Evolutionary conservation across 2,113 vertebrate species (phyloP), one percentile per base, ranked within the genome.

Genomic region (Strix aluco): DNA sequence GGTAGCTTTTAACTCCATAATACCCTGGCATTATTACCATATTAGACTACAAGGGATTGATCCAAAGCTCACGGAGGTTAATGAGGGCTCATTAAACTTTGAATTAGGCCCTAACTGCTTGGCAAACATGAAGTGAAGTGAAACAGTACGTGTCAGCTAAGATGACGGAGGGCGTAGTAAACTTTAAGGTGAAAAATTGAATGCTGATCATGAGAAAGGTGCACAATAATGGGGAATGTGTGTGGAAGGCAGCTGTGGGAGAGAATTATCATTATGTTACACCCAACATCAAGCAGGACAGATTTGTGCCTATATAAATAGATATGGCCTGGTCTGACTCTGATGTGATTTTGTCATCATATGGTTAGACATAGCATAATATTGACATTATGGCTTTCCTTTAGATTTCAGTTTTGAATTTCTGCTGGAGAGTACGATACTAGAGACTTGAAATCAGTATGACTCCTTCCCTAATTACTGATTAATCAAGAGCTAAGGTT

Each of bases 401-500:
- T 97, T 59, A 77, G 86, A 92, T 82, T 84, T 94, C 17, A 86
- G 83, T 59, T 88, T 80, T 91, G 69, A 93, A 74, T 95, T 96
- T 95, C 93, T 95, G 62, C 89, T 91, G 88, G 85, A 95, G 94
- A 96, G 88, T 88, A 84, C 54, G 88, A 95, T 95, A 84, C 65
- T 69, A 81, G 90, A 89, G 94, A 59, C 94, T 94, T 57, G 85
- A 96, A 96, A 97, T 79, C 97, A 97, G 97, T 97, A 74, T 34
- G 96, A 94, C 90, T 95, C 90, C 97, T 96, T 95, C 96, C 88
- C 95, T 95, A 97, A 97, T 97, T 97, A 96, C 88, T 97, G 97
- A 97, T 98, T 97, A 97, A 97, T 97, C 96, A 97, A 96, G 96
- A 97, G 86, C 96, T 96, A 91, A 96, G 86, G 95, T 94, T 95